These are phyloP conservation scores for Cassiopea xamachana DNA, from an alignment of 30 jellyfish, hydroid and myxozoan genomes.

Conservation along the genomic window DNA sequence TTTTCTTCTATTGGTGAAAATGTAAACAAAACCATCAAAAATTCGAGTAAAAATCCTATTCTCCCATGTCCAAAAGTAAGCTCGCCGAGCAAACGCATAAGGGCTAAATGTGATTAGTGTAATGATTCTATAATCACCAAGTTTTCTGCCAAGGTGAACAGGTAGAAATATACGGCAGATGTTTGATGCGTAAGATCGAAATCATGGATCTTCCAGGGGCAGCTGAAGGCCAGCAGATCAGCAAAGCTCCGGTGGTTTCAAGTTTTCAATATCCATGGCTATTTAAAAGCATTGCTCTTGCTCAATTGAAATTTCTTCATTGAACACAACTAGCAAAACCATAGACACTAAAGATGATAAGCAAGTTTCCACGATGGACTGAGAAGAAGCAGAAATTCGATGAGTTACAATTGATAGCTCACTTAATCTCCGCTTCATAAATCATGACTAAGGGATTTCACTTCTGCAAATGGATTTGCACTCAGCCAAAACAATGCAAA, in stretches of 20 bases:
- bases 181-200: conserved; percentile 41
- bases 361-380: too few species aligned
- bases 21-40: background rate
- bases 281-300: background rate
- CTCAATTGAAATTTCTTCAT: too few species aligned
- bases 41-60: background rate
- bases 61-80: conserved; percentile 6
- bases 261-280: background rate
- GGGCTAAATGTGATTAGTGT: conserved; percentile 46
- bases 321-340: too few species aligned
- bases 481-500: too few species aligned
- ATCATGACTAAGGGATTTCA: too few species aligned
- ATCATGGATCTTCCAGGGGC: conserved; percentile 18
- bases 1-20: background rate
- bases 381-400: too few species aligned
- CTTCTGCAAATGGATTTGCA: too few species aligned
- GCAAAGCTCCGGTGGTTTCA: background rate
- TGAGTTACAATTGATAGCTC: too few species aligned
- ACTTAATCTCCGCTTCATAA: too few species aligned
- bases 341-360: too few species aligned
- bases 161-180: conserved; percentile 50
- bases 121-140: conserved; percentile 44
- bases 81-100: conserved; percentile 19
- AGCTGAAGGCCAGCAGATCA: conserved; percentile 1
- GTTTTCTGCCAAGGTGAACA: conserved; percentile 20